These are phyloP conservation scores for Luffia ferchaultella DNA, from an alignment of 2,888 invertebrate genomes.

Conservation along the genomic window DNA sequence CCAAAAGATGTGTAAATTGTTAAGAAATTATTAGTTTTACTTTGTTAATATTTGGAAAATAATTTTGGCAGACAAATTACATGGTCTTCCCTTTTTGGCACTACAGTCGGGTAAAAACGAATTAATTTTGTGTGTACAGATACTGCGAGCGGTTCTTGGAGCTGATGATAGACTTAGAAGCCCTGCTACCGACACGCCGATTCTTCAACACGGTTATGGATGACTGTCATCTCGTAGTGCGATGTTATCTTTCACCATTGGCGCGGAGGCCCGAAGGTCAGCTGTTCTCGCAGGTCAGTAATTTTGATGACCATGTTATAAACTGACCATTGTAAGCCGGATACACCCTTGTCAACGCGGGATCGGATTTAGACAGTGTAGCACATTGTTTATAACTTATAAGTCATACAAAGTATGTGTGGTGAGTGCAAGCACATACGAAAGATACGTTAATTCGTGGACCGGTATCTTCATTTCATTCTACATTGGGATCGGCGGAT, in stretches of 20 bases:
- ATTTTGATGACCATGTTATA: constrained; percentile 15
- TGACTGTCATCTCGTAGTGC: constrained; percentile 91
- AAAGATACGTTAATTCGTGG: no score
- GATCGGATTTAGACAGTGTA: no score
- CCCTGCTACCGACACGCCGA: constrained; percentile 91
- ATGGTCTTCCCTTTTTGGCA: no score
- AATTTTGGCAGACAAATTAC: no score
- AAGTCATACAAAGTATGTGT: no score
- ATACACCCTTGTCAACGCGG: constrained; percentile 3
- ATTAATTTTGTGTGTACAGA: constrained; percentile 28
- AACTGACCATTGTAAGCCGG: constrained; percentile 8
- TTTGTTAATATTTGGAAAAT: no score
- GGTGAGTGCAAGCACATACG: constrained; percentile 3
- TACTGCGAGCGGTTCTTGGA: constrained; percentile 97
- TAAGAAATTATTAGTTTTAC: no score
- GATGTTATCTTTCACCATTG: constrained; percentile 84
- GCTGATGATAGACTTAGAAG: constrained; percentile 95
- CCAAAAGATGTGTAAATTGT: no score
- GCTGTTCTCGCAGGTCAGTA: constrained; percentile 87
- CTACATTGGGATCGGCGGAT: no score
- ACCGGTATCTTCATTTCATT: no score
- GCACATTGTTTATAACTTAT: no score
- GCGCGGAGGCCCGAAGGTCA: constrained; percentile 82
- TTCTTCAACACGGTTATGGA: constrained; percentile 98
- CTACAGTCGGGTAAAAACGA: no score